Percentiles rank a stretch among this genome's conserved stretches.
Evolutionary conservation across 1,140 invertebrate genomes (phyloP).

Genomic region (Apolygus lucorum): DNA sequence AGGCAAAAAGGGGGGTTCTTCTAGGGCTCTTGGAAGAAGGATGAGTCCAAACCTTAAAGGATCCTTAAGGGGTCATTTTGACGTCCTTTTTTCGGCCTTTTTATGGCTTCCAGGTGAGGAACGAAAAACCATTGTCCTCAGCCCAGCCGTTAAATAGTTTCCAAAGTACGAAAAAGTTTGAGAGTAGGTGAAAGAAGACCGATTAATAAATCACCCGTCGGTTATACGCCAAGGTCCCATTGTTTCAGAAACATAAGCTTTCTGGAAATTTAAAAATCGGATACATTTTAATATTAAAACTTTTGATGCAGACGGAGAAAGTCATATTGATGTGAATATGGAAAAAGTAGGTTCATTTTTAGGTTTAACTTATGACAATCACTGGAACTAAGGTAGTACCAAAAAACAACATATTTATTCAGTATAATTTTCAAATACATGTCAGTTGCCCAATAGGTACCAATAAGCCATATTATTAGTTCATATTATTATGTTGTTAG

Average conservation of each 20-base stretch:
- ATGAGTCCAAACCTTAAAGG: neutral
- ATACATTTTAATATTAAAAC: too few species aligned
- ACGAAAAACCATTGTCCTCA: neutral
- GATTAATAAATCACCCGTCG: neutral
- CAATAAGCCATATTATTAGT: too few species aligned
- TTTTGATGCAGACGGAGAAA: neutral
- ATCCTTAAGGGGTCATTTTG: slow-evolving; percentile 9
- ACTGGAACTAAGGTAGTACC: too few species aligned
- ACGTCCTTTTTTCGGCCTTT: neutral
- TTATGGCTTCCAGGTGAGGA: neutral
- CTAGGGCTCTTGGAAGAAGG: neutral
- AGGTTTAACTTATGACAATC: too few species aligned
- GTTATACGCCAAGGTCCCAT: neutral
- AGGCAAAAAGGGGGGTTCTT: slow-evolving; percentile 4
- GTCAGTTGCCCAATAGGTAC: too few species aligned
- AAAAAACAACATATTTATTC: too few species aligned
- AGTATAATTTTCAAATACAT: too few species aligned
- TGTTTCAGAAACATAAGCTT: neutral
- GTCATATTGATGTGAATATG: neutral
- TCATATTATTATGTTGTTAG: too few species aligned
- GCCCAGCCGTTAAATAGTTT: slow-evolving; percentile 2
- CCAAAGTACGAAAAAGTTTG: neutral
- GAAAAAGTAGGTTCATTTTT: too few species aligned
- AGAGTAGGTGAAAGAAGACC: neutral
- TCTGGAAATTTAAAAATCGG: too few species aligned